Conservation (phyloP, 53 echinoderm and acorn worm genomes). For the Apostichopus leukothele region DNA sequence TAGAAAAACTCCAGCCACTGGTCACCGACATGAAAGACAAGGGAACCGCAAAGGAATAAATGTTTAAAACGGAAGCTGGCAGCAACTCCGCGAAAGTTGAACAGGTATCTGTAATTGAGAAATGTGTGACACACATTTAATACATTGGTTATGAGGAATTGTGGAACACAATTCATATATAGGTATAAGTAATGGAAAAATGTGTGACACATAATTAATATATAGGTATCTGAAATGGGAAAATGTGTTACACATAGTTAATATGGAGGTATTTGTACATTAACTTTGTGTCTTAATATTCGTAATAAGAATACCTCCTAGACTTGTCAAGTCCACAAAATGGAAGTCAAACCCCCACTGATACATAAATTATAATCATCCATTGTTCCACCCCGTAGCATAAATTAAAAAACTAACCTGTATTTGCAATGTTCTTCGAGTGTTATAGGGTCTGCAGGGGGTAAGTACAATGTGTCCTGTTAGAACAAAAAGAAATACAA, state of each 20-base stretch:
- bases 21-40: conserved; percentile 93
- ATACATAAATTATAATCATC: too few relatives aligned
- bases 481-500: background rate
- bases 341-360: too few relatives aligned
- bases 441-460: conserved; percentile 83
- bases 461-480: conserved; percentile 84
- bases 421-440: conserved; percentile 98
- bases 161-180: background rate
- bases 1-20: conserved; percentile 98
- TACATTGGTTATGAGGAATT: too few relatives aligned
- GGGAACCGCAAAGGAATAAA: conserved; percentile 87
- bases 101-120: conserved; percentile 66
- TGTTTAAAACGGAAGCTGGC: conserved; percentile 96
- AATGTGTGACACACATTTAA: background rate
- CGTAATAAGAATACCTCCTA: too few relatives aligned
- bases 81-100: conserved; percentile 97
- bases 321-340: too few relatives aligned
- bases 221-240: too few relatives aligned
- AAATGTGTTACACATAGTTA: too few relatives aligned
- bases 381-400: too few relatives aligned
- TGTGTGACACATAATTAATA: background rate
- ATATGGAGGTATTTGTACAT: conserved; percentile 63
- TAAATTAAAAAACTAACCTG: conserved; percentile 54
- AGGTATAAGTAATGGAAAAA: conserved; percentile 59
- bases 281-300: too few relatives aligned